Conservation (phyloP, 2,888 invertebrate genomes). For the Nomada ruficornis region DNA sequence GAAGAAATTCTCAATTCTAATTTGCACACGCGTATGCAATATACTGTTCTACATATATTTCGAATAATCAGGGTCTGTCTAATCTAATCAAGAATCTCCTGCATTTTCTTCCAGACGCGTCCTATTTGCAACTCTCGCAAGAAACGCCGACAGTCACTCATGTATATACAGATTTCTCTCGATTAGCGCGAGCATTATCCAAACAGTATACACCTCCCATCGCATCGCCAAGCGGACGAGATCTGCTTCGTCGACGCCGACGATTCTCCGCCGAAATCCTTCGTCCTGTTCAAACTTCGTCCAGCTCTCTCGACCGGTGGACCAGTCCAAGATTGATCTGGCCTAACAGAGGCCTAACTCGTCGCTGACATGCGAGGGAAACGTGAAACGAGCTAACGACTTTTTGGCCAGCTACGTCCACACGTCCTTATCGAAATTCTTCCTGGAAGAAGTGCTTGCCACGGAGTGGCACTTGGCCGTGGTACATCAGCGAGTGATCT, state of each 20-base stretch:
- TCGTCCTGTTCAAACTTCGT: conserved; percentile 21
- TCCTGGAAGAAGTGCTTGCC: conserved; percentile 74
- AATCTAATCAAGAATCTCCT: background rate
- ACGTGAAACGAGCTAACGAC: conserved; percentile 66
- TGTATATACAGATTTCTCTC: background rate
- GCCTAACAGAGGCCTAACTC: conserved; percentile 41
- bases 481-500: conserved; percentile 54
- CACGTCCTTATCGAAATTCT: conserved; percentile 76
- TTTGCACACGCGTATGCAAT: too few relatives aligned
- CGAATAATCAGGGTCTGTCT: background rate
- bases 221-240: too few relatives aligned
- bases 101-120: background rate
- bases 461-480: conserved; percentile 62
- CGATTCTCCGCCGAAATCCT: background rate
- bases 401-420: conserved; percentile 60
- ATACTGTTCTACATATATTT: background rate
- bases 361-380: conserved; percentile 42
- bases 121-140: background rate
- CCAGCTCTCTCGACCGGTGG: background rate
- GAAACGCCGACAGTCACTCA: too few relatives aligned
- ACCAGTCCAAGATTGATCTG: conserved; percentile 58
- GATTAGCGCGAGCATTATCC: background rate
- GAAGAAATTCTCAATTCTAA: too few relatives aligned
- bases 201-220: too few relatives aligned
- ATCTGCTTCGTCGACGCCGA: background rate